Evolutionary conservation across 2,797 vertebrate genomes (phyloP).

Genomic region (Kryptopterus vitreolus): DNA sequence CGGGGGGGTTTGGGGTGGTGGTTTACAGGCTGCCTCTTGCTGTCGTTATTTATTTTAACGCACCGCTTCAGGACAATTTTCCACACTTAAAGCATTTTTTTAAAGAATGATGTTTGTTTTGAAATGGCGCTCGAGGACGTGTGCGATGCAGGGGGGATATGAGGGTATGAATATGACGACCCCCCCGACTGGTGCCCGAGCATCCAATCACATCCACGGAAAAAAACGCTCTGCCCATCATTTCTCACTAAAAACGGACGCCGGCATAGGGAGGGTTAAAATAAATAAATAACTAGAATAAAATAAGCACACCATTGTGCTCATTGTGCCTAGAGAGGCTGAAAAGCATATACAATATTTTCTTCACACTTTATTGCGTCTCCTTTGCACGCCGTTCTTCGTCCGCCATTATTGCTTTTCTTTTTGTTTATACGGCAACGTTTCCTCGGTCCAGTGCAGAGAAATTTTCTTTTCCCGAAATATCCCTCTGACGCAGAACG

Average conservation of each 20-base stretch:
- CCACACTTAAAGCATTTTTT: neutral
- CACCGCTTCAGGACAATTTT: constrained; percentile 22
- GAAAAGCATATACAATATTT: neutral
- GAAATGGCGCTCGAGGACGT: neutral
- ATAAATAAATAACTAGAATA: too few relatives aligned
- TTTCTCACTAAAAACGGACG: too few relatives aligned
- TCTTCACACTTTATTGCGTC: neutral
- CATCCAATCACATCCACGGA: neutral
- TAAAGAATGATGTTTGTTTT: neutral
- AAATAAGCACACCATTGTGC: neutral
- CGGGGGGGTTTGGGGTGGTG: too few relatives aligned
- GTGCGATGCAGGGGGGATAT: neutral
- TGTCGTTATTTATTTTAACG: constrained; percentile 19
- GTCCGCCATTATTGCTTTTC: neutral
- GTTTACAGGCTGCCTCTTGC: neutral
- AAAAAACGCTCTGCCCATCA: neutral
- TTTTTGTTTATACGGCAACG: neutral
- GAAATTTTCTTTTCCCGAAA: neutral
- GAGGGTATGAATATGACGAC: neutral
- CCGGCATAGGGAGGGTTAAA: too few relatives aligned
- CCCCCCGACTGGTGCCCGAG: neutral
- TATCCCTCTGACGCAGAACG: neutral
- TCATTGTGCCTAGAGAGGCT: neutral
- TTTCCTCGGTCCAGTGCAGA: neutral
- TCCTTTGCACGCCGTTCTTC: neutral